Conservation (phyloP, 2,888 invertebrate species). For the Dolichomitus sp. region DNA sequence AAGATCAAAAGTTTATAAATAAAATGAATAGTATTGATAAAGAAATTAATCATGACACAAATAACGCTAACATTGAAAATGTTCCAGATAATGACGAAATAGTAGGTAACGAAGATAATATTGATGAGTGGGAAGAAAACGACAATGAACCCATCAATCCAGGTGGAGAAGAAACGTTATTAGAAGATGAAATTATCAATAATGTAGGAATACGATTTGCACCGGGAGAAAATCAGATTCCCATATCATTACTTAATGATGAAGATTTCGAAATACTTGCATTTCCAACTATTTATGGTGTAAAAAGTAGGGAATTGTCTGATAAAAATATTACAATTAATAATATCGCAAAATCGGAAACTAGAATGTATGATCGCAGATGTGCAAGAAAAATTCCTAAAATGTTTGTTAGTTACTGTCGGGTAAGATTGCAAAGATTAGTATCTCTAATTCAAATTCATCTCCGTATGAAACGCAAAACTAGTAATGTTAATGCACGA, state of each 20-base stretch:
- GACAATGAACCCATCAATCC: conserved; percentile 53
- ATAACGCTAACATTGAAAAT: neutral
- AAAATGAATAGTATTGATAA: conserved; percentile 5
- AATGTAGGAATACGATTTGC: conserved; percentile 48
- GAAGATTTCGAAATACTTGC: conserved; percentile 51
- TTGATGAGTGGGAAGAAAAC: conserved; percentile 45
- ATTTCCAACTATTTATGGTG: conserved; percentile 56
- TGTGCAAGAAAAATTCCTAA: conserved; percentile 39
- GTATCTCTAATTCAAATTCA: conserved; percentile 54
- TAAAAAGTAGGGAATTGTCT: conserved; percentile 37
- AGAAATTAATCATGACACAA: neutral
- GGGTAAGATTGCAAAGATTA: conserved; percentile 53
- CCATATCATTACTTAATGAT: conserved; percentile 50
- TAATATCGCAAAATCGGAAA: conserved; percentile 66
- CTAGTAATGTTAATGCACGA: conserved; percentile 44
- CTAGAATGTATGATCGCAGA: conserved; percentile 59
- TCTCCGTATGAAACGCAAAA: conserved; percentile 57
- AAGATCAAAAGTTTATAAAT: conserved; percentile 9
- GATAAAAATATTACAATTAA: conserved; percentile 39
- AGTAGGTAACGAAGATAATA: neutral
- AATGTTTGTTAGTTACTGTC: conserved; percentile 49
- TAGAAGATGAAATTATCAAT: conserved; percentile 32
- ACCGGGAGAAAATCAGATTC: conserved; percentile 60
- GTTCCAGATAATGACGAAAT: neutral
- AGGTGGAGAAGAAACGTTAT: conserved; percentile 36